These are phyloP conservation scores for Sprattus sprattus DNA, from an alignment of 2,113 vertebrate genomes.

Conservation along the genomic window DNA sequence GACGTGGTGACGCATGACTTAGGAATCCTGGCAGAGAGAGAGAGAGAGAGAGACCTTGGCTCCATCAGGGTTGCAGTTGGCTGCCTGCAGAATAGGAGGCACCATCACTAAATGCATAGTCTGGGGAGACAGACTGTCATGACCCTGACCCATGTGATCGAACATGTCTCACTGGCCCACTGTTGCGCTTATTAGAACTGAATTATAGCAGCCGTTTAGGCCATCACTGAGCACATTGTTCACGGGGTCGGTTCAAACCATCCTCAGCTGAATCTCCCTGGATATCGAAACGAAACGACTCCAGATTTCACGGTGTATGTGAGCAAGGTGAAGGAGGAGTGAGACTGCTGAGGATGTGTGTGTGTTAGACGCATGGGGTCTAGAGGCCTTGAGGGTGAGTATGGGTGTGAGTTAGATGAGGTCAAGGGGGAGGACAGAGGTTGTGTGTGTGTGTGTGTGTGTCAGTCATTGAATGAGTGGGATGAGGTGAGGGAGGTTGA, in stretches of 20 bases:
- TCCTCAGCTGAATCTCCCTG: neutral
- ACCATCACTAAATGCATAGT: neutral
- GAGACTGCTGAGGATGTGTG: neutral
- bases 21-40: conserved; percentile 48
- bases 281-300: conserved; percentile 24
- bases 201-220: neutral
- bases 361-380: neutral
- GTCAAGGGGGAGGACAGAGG: neutral
- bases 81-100: neutral
- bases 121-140: neutral
- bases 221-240: conserved; percentile 3
- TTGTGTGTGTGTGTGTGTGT: conserved; percentile 23
- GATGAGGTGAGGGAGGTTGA: neutral
- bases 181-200: neutral
- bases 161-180: neutral
- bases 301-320: conserved; percentile 12
- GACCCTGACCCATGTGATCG: neutral
- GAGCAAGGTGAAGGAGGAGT: neutral
- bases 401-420: conserved; percentile 2
- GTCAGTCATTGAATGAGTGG: neutral
- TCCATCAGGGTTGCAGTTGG: neutral
- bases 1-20: conserved; percentile 54
- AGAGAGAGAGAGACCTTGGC: conserved; percentile 12
- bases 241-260: conserved; percentile 18
- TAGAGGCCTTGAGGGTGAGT: neutral